phyloP scores from a whole-genome alignment of 2,888 invertebrate species.

The Polydrusus tereticollis region DNA sequence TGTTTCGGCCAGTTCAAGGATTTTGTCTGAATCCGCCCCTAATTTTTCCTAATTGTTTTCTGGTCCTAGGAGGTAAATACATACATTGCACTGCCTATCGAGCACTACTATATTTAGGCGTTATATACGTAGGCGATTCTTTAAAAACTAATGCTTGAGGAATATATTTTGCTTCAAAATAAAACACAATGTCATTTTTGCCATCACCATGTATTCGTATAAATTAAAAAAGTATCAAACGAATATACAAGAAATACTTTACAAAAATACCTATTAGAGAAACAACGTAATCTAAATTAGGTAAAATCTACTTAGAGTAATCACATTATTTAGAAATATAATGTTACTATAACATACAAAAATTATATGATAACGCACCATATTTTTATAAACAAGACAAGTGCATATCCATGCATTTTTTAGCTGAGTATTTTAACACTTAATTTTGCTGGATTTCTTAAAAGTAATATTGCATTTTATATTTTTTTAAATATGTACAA shows the following conservation, averaged over 20 bases:
- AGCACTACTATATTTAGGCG: too few species aligned
- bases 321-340: constrained; percentile 52
- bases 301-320: constrained; percentile 45
- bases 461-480: constrained; percentile 46
- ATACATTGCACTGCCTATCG: too few species aligned
- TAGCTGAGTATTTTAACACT: constrained; percentile 39
- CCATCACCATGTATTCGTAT: constrained; percentile 48
- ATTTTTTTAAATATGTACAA: constrained; percentile 31
- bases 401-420: not conserved
- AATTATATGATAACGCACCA: constrained; percentile 53
- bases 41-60: too few species aligned
- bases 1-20: too few species aligned
- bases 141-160: too few species aligned
- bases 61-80: too few species aligned
- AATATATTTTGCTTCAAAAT: too few species aligned
- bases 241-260: constrained; percentile 49
- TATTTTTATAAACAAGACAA: constrained; percentile 39
- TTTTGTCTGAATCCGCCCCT: too few species aligned
- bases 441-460: constrained; percentile 32
- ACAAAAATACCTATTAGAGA: constrained; percentile 42
- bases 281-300: constrained; percentile 26
- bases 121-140: too few species aligned
- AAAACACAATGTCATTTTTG: too few species aligned
- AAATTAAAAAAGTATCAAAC: constrained; percentile 44
- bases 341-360: constrained; percentile 55